phyloP scores from a whole-genome alignment of 2,888 invertebrate genomes.

The Apamea anceps region DNA sequence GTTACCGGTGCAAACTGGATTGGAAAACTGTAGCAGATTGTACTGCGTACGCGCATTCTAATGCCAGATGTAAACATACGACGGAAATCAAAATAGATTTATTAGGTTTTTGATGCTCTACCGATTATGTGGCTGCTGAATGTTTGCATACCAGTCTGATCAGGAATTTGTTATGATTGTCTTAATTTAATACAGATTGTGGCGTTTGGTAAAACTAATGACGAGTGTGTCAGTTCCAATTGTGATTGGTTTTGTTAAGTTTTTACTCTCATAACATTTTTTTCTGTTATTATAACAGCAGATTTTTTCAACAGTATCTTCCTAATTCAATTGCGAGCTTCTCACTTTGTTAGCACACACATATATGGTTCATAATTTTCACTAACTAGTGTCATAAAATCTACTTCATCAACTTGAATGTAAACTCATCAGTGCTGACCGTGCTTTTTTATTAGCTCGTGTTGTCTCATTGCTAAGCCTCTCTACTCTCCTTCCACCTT shows the following conservation, averaged over 20 bases:
- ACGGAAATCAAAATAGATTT: constrained; percentile 51
- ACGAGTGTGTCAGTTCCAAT: neutral
- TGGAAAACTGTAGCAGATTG: constrained; percentile 56
- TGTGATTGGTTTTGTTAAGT: neutral
- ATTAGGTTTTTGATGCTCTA: constrained; percentile 19
- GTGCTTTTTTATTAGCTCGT: neutral
- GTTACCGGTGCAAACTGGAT: constrained; percentile 48
- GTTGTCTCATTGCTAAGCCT: neutral
- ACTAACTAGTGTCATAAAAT: neutral
- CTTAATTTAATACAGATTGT: neutral
- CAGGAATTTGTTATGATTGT: constrained; percentile 23
- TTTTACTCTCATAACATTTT: neutral
- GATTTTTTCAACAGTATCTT: neutral
- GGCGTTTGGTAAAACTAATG: neutral
- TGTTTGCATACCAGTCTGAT: constrained; percentile 32
- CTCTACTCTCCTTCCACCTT: neutral
- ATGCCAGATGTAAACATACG: constrained; percentile 50
- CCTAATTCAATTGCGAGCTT: neutral
- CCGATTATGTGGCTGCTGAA: constrained; percentile 35
- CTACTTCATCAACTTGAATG: neutral
- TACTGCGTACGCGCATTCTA: constrained; percentile 46
- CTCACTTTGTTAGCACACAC: neutral
- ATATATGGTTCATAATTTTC: neutral
- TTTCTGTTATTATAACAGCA: neutral
- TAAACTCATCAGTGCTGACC: neutral